Conservation (phyloP, 2,888 invertebrate genomes). For the Amiota mariae region DNA sequence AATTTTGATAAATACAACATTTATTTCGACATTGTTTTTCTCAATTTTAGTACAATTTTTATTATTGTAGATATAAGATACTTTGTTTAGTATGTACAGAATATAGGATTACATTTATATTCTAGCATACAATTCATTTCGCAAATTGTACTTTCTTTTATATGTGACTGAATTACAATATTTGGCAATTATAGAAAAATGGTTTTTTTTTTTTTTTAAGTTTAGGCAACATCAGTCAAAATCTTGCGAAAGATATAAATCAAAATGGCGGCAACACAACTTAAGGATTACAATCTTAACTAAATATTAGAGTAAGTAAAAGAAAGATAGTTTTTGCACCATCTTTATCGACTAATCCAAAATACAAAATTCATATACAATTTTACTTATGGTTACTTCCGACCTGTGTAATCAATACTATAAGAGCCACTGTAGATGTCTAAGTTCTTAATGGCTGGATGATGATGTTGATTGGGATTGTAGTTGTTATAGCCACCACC, state of each 20-base stretch:
- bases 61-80: neutral
- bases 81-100: neutral
- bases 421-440: conserved; percentile 85
- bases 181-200: conserved; percentile 13
- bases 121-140: too few relatives aligned
- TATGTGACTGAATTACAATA: conserved; percentile 20
- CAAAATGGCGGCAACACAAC: conserved; percentile 7
- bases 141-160: neutral
- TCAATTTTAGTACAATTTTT: neutral
- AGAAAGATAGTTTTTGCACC: neutral
- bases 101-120: neutral
- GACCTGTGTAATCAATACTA: conserved; percentile 82
- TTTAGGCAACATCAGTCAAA: conserved; percentile 21
- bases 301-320: conserved; percentile 16
- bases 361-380: neutral
- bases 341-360: too few relatives aligned
- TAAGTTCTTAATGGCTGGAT: conserved; percentile 81
- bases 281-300: neutral
- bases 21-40: conserved; percentile 3
- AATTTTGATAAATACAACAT: neutral
- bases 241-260: conserved; percentile 4
- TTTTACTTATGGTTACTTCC: conserved; percentile 61
- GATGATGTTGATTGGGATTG: conserved; percentile 81
- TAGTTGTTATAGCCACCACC: conserved; percentile 70
- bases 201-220: neutral